phyloP scores from a whole-genome alignment of 2,888 invertebrate species.

The Prostheceraeus crozeri region DNA sequence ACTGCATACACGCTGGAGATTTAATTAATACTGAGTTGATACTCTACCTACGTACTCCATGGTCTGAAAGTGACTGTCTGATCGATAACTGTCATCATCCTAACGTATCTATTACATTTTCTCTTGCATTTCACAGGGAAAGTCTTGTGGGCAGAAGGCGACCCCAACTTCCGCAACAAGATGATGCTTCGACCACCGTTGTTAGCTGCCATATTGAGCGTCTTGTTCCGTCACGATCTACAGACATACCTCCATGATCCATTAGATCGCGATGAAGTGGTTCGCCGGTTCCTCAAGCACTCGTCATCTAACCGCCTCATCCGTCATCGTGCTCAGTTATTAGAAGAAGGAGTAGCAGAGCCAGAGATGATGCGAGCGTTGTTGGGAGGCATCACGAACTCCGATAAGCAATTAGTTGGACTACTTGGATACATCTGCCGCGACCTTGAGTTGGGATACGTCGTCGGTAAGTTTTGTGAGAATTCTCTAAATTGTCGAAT shows the following conservation, averaged over 20 bases:
- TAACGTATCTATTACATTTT: too few species aligned
- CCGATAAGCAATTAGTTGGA: background rate
- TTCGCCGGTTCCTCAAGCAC: conserved; percentile 44
- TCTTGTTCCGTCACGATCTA: conserved; percentile 48
- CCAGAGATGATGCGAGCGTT: conserved; percentile 47
- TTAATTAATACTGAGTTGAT: too few species aligned
- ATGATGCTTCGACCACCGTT: conserved; percentile 51
- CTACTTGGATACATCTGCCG: conserved; percentile 42
- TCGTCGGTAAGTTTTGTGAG: conserved; percentile 44
- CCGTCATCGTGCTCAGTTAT: conserved; percentile 47
- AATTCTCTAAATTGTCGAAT: too few species aligned
- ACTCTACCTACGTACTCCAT: too few species aligned
- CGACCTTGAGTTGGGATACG: conserved; percentile 48
- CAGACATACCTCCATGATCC: conserved; percentile 41
- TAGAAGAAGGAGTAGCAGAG: conserved; percentile 47
- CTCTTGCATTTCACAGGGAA: too few species aligned
- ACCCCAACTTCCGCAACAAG: conserved; percentile 43
- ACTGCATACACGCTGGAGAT: too few species aligned
- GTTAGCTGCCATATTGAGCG: conserved; percentile 49
- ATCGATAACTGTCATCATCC: too few species aligned
- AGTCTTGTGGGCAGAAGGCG: conserved; percentile 28
- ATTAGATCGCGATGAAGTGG: conserved; percentile 45
- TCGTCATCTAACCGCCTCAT: conserved; percentile 43
- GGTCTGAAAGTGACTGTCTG: too few species aligned
- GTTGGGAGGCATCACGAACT: conserved; percentile 44